phyloP scores from a whole-genome alignment of 2,113 vertebrate genomes.

The Alexandromys fortis region DNA sequence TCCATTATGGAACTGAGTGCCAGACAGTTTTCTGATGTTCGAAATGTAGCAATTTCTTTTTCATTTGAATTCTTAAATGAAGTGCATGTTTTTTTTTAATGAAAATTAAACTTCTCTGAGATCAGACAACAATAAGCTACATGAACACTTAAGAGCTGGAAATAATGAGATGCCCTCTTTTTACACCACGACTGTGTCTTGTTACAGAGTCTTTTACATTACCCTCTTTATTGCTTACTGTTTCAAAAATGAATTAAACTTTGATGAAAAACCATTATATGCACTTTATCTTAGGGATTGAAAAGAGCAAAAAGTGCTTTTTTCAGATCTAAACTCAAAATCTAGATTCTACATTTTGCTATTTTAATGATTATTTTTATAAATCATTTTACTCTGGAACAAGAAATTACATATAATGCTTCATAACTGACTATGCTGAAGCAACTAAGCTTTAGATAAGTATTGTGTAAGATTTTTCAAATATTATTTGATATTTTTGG shows the following conservation, averaged over 20 bases:
- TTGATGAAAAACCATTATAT: constrained; percentile 34
- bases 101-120: constrained; percentile 69
- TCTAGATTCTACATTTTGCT: constrained; percentile 2
- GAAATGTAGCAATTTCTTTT: constrained; percentile 63
- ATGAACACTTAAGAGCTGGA: constrained; percentile 55
- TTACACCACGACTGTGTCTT: constrained; percentile 22
- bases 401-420: not conserved
- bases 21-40: constrained; percentile 54
- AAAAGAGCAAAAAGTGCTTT: constrained; percentile 25
- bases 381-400: constrained; percentile 46
- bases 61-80: constrained; percentile 53
- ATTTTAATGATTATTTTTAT: constrained; percentile 31
- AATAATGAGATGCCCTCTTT: constrained; percentile 68
- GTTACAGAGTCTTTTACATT: constrained; percentile 55
- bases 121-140: constrained; percentile 48
- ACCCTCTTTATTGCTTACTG: constrained; percentile 53
- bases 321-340: not conserved
- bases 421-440: constrained; percentile 15
- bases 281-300: not conserved
- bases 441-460: constrained; percentile 30
- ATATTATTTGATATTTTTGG: constrained; percentile 3
- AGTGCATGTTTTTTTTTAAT: constrained; percentile 48
- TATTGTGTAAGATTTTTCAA: not conserved
- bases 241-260: constrained; percentile 63
- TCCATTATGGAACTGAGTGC: constrained; percentile 37